phyloP scores from a whole-genome alignment of 2,797 vertebrate species.

The Poliocrania exsul region DNA sequence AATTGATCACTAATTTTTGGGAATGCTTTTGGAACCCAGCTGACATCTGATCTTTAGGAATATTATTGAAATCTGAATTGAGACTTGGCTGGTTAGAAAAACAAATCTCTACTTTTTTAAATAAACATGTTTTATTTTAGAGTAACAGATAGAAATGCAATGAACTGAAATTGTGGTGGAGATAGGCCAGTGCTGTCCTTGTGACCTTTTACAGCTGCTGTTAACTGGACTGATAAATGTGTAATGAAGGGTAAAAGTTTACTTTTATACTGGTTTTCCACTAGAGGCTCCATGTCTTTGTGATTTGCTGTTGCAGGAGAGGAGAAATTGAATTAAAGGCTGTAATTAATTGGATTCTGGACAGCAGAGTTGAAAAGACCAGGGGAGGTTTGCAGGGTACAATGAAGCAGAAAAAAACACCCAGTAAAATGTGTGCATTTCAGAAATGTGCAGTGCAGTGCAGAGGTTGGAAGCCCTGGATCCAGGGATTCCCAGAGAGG shows the following conservation, averaged over 20 bases:
- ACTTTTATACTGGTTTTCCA: not conserved
- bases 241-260: not conserved
- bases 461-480: not conserved
- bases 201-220: not conserved
- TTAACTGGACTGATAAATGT: conserved; percentile 1
- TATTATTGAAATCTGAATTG: conserved; percentile 14
- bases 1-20: conserved; percentile 21
- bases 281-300: not conserved
- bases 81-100: conserved; percentile 4
- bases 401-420: not conserved
- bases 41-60: conserved; percentile 28
- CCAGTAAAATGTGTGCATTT: not conserved
- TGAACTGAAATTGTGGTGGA: not conserved
- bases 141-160: not conserved
- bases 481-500: not conserved
- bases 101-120: not conserved
- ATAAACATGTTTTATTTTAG: not conserved
- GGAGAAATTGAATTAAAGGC: not conserved
- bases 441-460: not conserved
- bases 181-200: not conserved
- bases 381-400: not conserved
- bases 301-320: not conserved
- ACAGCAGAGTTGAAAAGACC: not conserved
- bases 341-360: not conserved
- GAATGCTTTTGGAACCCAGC: conserved; percentile 36